Evolutionary conservation across 2,888 invertebrate genomes (phyloP), one percentile per base, ranked within the genome.

Genomic region (Xestia rhomboidea): DNA sequence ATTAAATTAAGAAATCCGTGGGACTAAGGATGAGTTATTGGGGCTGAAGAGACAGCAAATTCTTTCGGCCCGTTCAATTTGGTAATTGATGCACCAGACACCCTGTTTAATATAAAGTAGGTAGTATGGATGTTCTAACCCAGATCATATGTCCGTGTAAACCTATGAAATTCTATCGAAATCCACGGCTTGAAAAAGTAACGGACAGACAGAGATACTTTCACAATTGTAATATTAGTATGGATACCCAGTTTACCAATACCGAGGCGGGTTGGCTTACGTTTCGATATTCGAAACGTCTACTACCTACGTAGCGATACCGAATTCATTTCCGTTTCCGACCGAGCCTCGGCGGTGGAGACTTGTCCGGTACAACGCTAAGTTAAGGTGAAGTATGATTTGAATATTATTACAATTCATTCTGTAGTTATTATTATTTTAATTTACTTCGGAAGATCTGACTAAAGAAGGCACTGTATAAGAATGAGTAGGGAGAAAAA

Each of bases 251-350:
- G 76, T 67, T 70, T 63, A 73, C 62, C 68, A 72, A 86, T 66
- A 67, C 34, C 46, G 49, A 41, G 49, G 27, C 46, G 51, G 73
- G 34, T 74, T 77, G 70, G 77, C 34, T 78, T 76, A 69, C 79
- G 73, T 70, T 80, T 73, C 75, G 73, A 82, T 84, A 83, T 88
- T 85, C 72, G 68, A 78, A 84, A 85, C 79, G 82, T 84, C 72
- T 79, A 76, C 51, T 73, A 41, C n/a, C 64, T 64, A 73, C 71
- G 79, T 73, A 69, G 68, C 85, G 86, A 87, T 89, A 87, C 83
- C 75, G 79, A 83, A 88, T 90, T 90, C 83, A 90, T 91, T 91
- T 90, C 89, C 89, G 81, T 62, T 76, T 79, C 64, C 84, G 73
- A 70, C 73, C 80, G 73, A 68, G 76, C 38, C 70, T 64, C 41